These are phyloP conservation scores for Pseudotriccus pelzelni DNA, from an alignment of 2,797 vertebrate genomes.

Conservation along the genomic window DNA sequence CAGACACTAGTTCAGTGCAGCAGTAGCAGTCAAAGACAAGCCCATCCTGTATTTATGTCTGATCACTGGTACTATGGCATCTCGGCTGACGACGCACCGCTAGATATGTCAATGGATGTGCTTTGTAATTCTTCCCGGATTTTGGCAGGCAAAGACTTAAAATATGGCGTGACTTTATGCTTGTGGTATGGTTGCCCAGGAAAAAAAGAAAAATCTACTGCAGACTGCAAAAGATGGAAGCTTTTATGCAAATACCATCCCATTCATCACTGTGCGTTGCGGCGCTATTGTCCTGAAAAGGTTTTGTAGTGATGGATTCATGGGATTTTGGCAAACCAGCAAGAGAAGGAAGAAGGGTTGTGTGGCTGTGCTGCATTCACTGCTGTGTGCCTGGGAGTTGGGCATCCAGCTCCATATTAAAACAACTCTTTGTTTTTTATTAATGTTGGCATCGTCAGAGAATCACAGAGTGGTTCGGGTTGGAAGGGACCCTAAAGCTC, in stretches of 20 bases:
- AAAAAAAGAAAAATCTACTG: background rate
- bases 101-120: background rate
- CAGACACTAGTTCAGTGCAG: background rate
- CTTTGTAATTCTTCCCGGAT: background rate
- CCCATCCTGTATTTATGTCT: background rate
- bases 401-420: background rate
- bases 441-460: fast-evolving
- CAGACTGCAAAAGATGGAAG: background rate
- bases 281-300: background rate
- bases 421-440: background rate
- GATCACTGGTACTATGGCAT: background rate
- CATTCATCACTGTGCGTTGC: background rate
- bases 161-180: constrained; percentile 7
- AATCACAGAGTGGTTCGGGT: background rate
- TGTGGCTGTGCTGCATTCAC: background rate
- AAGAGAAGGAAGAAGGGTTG: background rate
- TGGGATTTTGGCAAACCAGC: background rate
- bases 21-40: background rate
- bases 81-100: background rate
- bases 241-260: background rate
- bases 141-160: constrained; percentile 11
- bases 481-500: background rate
- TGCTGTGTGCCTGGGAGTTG: background rate
- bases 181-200: background rate
- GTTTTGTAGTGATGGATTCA: background rate